phyloP scores from a whole-genome alignment of 2,113 vertebrate species.

The Xerus inauris region DNA sequence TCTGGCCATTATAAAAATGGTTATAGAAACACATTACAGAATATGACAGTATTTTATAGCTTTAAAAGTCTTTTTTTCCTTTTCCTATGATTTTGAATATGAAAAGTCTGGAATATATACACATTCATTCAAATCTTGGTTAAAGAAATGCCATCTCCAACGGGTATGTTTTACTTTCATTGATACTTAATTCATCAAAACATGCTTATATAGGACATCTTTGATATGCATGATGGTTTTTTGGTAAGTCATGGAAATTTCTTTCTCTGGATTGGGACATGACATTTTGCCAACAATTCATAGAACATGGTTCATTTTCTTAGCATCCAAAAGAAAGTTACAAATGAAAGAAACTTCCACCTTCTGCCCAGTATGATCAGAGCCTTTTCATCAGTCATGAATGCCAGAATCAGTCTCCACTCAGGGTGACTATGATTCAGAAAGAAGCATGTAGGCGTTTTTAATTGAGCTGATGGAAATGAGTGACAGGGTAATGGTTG shows the following conservation, averaged over 20 bases:
- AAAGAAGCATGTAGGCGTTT: conserved; percentile 11
- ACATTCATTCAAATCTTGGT: not conserved
- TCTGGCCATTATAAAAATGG: not conserved
- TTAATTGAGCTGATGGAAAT: conserved; percentile 70
- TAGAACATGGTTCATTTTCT: not conserved
- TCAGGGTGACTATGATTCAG: conserved; percentile 5
- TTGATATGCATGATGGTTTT: not conserved
- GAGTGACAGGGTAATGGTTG: conserved; percentile 64
- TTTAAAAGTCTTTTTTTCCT: not conserved
- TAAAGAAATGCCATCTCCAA: not conserved
- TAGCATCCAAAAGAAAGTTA: not conserved
- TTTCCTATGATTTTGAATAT: not conserved
- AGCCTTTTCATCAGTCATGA: conserved; percentile 44
- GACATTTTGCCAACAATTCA: not conserved
- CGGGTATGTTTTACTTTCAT: not conserved
- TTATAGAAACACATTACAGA: not conserved
- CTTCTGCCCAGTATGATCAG: not conserved
- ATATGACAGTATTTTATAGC: not conserved
- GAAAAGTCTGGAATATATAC: not conserved
- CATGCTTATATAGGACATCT: not conserved
- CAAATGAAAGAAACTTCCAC: not conserved
- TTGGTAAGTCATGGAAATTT: not conserved
- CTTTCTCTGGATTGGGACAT: not conserved
- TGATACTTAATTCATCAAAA: conserved; percentile 51
- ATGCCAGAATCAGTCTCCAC: not conserved